phyloP scores from a whole-genome alignment of 1,140 invertebrate genomes.

The Bombus waltoni region DNA sequence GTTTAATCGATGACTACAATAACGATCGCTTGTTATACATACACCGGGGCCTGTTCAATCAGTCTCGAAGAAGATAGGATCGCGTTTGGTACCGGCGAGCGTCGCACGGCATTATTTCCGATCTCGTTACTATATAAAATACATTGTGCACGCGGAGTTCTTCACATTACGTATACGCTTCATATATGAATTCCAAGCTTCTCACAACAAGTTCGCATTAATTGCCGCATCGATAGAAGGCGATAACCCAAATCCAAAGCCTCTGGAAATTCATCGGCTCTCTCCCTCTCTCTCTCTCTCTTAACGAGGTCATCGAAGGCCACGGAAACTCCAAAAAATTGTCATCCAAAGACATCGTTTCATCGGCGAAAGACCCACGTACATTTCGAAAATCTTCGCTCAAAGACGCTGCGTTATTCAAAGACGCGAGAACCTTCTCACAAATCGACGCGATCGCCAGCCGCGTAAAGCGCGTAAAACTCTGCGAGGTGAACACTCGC shows the following conservation, averaged over 20 bases:
- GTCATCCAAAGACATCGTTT: too few species aligned
- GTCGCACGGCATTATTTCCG: constrained; percentile 17
- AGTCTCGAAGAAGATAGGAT: constrained; percentile 24
- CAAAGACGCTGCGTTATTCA: too few species aligned
- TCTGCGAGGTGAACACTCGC: not conserved
- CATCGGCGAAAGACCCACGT: too few species aligned
- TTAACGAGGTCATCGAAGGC: not conserved
- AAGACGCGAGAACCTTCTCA: too few species aligned
- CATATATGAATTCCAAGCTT: not conserved
- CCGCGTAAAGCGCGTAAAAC: not conserved
- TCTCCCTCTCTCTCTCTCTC: too few species aligned
- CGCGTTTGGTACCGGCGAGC: not conserved
- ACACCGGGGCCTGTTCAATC: constrained; percentile 4
- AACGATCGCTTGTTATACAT: constrained; percentile 18
- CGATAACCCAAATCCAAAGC: not conserved
- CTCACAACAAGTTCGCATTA: not conserved
- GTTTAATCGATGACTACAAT: constrained; percentile 21
- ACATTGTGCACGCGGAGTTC: not conserved
- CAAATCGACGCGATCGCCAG: too few species aligned
- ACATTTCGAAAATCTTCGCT: too few species aligned
- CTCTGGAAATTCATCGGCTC: not conserved
- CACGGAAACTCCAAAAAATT: too few species aligned
- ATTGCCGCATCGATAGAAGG: too few species aligned
- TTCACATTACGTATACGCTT: not conserved
- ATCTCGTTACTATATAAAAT: constrained; percentile 5